A percentile compares a stretch with the other conserved stretches of the same genome.
Evolutionary conservation across 64 coral and sea anemone genomes (phyloP).

Genomic region (Catalaphyllia jardinei): DNA sequence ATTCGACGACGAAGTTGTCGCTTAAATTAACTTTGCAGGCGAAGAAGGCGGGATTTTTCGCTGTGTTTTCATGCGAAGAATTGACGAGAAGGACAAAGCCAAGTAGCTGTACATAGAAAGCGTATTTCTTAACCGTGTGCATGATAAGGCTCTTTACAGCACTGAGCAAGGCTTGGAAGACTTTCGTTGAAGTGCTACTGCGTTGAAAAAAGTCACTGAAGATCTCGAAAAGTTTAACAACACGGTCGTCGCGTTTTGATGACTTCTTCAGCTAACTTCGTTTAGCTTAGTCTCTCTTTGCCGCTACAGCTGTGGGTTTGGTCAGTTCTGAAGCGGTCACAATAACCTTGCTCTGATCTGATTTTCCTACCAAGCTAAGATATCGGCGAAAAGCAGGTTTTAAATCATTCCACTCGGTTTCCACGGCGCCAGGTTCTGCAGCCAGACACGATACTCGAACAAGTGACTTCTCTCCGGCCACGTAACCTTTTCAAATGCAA

Average conservation of each 20-base stretch:
- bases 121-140: not conserved
- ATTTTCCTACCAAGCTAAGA: not conserved
- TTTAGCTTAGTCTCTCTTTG: too few relatives aligned
- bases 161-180: not conserved
- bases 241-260: not conserved
- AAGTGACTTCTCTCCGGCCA: not conserved
- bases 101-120: not conserved
- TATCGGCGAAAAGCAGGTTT: not conserved
- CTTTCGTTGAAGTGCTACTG: not conserved
- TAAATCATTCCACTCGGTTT: not conserved
- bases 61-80: not conserved
- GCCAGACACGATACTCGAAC: constrained; percentile 3
- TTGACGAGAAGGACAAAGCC: not conserved
- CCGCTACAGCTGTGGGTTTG: too few relatives aligned
- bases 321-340: too few relatives aligned
- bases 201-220: not conserved
- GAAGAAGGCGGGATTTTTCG: not conserved
- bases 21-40: constrained; percentile 19
- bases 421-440: not conserved
- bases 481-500: constrained; percentile 33
- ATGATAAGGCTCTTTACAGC: not conserved
- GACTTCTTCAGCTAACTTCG: too few relatives aligned
- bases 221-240: too few relatives aligned
- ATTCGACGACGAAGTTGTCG: constrained; percentile 22
- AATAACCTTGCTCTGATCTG: not conserved